Base-by-base conservation (phyloP, 2,113 vertebrate genomes). In the Seriola dumerili region DNA sequence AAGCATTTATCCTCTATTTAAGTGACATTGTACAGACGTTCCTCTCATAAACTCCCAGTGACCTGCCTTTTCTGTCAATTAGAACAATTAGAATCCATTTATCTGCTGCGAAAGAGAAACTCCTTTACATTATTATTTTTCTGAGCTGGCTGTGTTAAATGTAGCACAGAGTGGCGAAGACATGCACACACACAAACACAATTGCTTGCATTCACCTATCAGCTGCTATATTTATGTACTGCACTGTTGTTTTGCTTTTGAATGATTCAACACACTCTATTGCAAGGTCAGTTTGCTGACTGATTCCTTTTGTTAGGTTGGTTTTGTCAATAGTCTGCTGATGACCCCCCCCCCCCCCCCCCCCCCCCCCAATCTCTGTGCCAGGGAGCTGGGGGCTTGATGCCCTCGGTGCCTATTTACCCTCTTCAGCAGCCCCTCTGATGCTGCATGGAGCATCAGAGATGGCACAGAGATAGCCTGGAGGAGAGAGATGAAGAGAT, bases 201-300 rank as follows among this genome's bases (percentile, higher is more conserved):
- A 10, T 8, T 32, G 14, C 85, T 65, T 25, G 38, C 70, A 9
- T 42, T 69, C 62, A 85, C 62, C 71, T 74, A 70, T 75, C 68
- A 74, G 69, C 65, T 42, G 4, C 40, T 34, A 14, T 80, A 55
- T 62, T 80, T 63, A 78, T 83, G 80, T 4, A 29, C 54, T 36
- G 66, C 72, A 59, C 67, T 74, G 74, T 87, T 85, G 61, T 87
- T 73, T 76, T 64, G 78, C 83, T 81, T 83, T 29, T 85, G 73
- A 88, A 93, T 92, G 83, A 93, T 91, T 90, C 86, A 91, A 81
- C 83, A 78, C 72, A 40, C 69, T 80, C 69, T 23, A 83, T 69
- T 75, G 29, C 72, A 85, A 76, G 85, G 79, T 81, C 87, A 83
- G 90, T 94, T 93, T 90, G 79, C 85, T 84, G 70, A 72, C 77